Evolutionary conservation across 2,888 invertebrate genomes (phyloP).

Genomic region (Aleiodes testaceus): DNA sequence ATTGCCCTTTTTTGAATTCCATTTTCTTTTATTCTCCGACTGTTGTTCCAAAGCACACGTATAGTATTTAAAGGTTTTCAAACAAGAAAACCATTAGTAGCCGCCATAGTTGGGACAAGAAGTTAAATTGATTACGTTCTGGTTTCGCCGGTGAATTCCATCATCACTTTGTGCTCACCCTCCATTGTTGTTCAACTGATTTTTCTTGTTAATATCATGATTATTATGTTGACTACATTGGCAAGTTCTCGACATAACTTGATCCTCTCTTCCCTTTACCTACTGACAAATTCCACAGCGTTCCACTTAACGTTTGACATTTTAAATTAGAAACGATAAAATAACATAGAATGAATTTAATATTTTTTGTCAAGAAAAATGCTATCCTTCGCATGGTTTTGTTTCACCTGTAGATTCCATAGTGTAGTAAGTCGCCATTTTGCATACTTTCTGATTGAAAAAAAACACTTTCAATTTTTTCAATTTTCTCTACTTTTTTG

Average conservation of each 20-base stretch:
- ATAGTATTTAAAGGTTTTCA: conserved; percentile 40
- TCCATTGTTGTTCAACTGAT: conserved; percentile 29
- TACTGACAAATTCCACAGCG: conserved; percentile 51
- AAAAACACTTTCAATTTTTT: background rate
- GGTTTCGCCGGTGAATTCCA: conserved; percentile 49
- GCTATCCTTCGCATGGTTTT: background rate
- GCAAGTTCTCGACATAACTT: conserved; percentile 23
- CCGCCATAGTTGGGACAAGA: conserved; percentile 67
- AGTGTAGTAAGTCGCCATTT: conserved; percentile 10
- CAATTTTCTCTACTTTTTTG: background rate
- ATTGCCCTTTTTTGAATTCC: no score
- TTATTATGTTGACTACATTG: conserved; percentile 17
- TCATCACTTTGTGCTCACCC: conserved; percentile 5
- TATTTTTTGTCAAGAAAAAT: conserved; percentile 8
- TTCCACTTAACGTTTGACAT: conserved; percentile 54
- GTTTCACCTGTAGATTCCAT: conserved; percentile 8
- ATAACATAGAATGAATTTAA: conserved; percentile 47
- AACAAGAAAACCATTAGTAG: conserved; percentile 69
- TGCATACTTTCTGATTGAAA: conserved; percentile 10
- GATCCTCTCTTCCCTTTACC: conserved; percentile 23
- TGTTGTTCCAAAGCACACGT: no score
- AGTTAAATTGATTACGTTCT: conserved; percentile 72
- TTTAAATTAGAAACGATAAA: conserved; percentile 61
- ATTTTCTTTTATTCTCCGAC: no score
- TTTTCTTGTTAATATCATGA: background rate